Evolutionary conservation across 2,113 vertebrate species (phyloP).

Genomic region (Zosterops japonicus): DNA sequence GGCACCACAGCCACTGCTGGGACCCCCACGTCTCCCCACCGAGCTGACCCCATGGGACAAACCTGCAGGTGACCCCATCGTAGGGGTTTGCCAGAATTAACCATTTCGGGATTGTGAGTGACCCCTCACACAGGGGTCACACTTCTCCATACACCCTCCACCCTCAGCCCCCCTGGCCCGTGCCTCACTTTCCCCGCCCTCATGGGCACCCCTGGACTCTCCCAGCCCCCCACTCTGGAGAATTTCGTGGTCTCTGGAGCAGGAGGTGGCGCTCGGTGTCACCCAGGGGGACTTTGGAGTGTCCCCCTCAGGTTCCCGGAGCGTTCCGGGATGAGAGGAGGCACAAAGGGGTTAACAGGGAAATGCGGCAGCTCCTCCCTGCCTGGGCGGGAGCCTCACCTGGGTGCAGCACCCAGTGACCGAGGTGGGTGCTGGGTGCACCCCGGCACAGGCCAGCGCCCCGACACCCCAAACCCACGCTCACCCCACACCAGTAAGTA

Average conservation of each 20-base stretch:
- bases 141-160: background rate
- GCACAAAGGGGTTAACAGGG: conserved; percentile 34
- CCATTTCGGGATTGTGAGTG: fast-evolving
- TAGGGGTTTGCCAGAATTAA: background rate
- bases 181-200: background rate
- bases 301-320: fast-evolving
- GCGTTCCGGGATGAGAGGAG: background rate
- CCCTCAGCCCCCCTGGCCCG: background rate
- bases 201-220: background rate
- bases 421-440: conserved; percentile 16
- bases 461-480: background rate
- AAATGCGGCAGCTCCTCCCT: background rate
- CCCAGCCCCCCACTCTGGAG: background rate
- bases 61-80: background rate
- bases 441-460: background rate
- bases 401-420: conserved; percentile 24
- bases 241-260: fast-evolving
- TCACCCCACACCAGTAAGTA: background rate
- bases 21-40: fast-evolving
- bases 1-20: fast-evolving
- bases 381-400: conserved; percentile 35
- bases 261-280: fast-evolving
- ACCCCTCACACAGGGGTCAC: no score
- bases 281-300: background rate
- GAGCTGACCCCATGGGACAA: background rate